Evolutionary conservation across 35 echinoderm and acorn worm species (phyloP).

Genomic region (Holothuria glaberrima): DNA sequence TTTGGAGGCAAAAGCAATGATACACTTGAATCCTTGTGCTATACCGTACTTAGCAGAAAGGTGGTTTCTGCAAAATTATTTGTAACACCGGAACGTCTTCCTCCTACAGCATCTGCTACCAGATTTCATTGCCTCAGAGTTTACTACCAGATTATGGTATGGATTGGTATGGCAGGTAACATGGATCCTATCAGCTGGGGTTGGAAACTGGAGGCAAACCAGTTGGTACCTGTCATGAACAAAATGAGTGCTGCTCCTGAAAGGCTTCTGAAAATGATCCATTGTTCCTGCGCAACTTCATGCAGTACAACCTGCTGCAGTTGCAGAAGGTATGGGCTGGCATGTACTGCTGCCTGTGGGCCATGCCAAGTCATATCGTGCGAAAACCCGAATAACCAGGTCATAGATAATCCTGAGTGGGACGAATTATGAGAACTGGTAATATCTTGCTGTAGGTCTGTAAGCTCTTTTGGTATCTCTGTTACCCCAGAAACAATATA

Average conservation of each 20-base stretch:
- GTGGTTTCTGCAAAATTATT: conserved; percentile 38
- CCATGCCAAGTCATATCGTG: too few relatives aligned
- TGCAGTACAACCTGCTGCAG: not conserved
- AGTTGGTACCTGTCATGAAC: conserved; percentile 41
- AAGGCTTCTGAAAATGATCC: conserved; percentile 17
- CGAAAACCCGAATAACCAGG: too few relatives aligned
- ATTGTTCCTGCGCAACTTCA: conserved; percentile 23
- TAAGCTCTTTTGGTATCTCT: too few relatives aligned
- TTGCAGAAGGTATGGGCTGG: conserved; percentile 31
- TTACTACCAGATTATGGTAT: conserved; percentile 56
- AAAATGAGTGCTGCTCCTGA: conserved; percentile 24
- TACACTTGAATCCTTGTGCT: conserved; percentile 3
- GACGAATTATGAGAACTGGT: too few relatives aligned
- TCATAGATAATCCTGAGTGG: too few relatives aligned
- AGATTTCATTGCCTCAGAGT: conserved; percentile 36
- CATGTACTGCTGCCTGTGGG: too few relatives aligned
- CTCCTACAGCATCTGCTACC: conserved; percentile 41
- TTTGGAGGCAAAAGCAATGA: conserved; percentile 41
- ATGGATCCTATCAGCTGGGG: conserved; percentile 35
- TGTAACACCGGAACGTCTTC: conserved; percentile 53
- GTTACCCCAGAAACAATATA: too few relatives aligned
- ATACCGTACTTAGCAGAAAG: conserved; percentile 19
- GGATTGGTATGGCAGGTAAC: conserved; percentile 26
- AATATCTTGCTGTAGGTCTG: too few relatives aligned
- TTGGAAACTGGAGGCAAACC: conserved; percentile 50